A percentile compares a stretch with the other conserved stretches of the same genome.
These are phyloP conservation scores for Vespertilio murinus DNA, from an alignment of 2,797 vertebrate species.

Conservation along the genomic window DNA sequence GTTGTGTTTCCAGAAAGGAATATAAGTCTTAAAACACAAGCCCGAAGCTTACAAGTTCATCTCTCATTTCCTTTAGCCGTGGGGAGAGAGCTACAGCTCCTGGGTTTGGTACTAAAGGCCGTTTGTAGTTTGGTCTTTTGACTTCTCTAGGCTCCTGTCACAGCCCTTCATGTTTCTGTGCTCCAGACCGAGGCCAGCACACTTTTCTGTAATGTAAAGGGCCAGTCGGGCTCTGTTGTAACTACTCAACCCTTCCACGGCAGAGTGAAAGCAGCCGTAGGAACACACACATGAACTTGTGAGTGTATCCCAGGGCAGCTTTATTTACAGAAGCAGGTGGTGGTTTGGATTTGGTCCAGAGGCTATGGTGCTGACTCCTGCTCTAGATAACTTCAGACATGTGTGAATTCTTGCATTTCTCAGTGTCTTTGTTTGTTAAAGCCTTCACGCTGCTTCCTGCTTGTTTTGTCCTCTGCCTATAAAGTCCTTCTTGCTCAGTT, in stretches of 20 bases:
- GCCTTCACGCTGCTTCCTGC: not conserved
- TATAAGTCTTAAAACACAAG: not conserved
- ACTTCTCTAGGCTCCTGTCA: not conserved
- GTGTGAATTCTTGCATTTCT: not conserved
- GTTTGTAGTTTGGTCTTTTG: not conserved
- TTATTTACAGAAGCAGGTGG: not conserved
- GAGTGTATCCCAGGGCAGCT: not conserved
- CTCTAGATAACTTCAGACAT: not conserved
- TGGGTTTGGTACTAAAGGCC: not conserved
- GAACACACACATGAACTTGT: too few species aligned
- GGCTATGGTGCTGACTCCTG: not conserved
- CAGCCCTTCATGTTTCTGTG: not conserved
- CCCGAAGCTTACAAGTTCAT: not conserved
- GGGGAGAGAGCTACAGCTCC: not conserved
- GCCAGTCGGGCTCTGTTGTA: not conserved
- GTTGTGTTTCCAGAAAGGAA: not conserved
- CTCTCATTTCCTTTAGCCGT: not conserved
- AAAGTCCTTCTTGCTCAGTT: not conserved
- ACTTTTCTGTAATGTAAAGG: not conserved
- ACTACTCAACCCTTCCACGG: not conserved
- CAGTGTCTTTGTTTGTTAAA: not conserved
- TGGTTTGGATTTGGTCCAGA: not conserved
- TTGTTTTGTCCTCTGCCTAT: not conserved
- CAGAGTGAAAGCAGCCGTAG: not conserved
- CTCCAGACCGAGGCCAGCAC: fast-evolving